Base-by-base conservation (phyloP, 2,113 vertebrate species). In the Lamprologus tigripictilis region DNA sequence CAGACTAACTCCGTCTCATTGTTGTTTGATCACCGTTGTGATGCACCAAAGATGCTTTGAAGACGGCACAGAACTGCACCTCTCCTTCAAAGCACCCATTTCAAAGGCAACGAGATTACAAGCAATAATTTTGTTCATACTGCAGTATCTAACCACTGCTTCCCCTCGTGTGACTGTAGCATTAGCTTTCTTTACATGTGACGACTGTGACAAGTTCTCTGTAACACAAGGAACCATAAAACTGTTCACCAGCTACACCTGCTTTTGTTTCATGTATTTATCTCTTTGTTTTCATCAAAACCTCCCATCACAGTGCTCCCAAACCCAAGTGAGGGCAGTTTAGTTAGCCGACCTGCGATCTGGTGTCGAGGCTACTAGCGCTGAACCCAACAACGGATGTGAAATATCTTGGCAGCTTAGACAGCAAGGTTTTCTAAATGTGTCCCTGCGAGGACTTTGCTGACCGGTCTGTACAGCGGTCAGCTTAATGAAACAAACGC, bases 391-490 rank as follows among this genome's bases (percentile, higher is more conserved):
- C 8, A 14, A 16, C 19, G 21, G 28, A 49, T 10, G 40, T 40
- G 4, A 66, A 80, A 47, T 80, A 6, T 85, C 73, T 35, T 28
- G 14, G 13, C 53, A 47, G 26, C 21, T 78, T 49, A 17, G 28
- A 58, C 19, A 78, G 26, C 45, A 33, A 58, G 17, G 8, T 40
- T 12, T 35, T 58, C 57, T 37, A 80, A 80, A 54, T 21, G 31
- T 35, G 57, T 28, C 26, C 42, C 47, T 23, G 8, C 3, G 1
- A 63, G 28, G 37, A 58, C 12, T 31, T 78, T 49, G 42, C 31
- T 35, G 19, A 0, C 28, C 3, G 9, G n/a, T 0, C 40, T 3
- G 9, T 58, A 16, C 10, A 28, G 37, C 5, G 2, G 1, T 49
- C 23, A 47, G 23, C 11, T 0, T 19, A 47, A 31, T 13, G 6